These are phyloP conservation scores for Pangasius mekongensis DNA, from an alignment of 2,797 vertebrate species.

Conservation along the genomic window DNA sequence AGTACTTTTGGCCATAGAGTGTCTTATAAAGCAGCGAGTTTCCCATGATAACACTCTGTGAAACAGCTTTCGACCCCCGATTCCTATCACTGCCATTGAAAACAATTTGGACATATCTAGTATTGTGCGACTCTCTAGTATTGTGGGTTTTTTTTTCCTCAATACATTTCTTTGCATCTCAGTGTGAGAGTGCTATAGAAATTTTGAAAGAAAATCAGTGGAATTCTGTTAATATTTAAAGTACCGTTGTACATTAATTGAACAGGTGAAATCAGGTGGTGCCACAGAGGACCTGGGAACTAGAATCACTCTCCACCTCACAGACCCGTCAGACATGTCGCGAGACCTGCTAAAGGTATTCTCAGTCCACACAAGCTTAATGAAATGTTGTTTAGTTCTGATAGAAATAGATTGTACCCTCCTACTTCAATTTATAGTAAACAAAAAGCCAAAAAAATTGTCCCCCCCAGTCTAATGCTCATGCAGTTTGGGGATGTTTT, in stretches of 20 bases:
- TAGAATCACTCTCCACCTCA: slow-evolving; percentile 84
- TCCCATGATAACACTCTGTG: not conserved
- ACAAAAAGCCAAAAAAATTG: not conserved
- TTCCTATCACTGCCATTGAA: not conserved
- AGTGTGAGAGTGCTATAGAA: not conserved
- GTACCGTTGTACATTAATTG: not conserved
- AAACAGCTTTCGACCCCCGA: not conserved
- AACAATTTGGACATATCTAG: not conserved
- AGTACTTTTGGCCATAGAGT: not conserved
- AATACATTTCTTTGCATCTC: not conserved
- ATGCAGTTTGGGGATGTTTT: not conserved
- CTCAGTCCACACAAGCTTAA: not conserved
- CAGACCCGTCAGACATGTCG: slow-evolving; percentile 85
- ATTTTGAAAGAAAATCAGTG: too few species aligned
- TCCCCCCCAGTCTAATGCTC: not conserved
- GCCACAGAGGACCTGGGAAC: slow-evolving; percentile 86
- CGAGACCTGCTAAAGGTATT: slow-evolving; percentile 89
- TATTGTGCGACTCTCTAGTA: not conserved
- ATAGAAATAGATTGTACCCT: not conserved
- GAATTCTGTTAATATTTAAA: not conserved
- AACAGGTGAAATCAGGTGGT: slow-evolving; percentile 91
- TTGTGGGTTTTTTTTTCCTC: not conserved
- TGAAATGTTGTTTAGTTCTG: not conserved
- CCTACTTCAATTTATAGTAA: not conserved
- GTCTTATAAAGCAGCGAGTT: not conserved